Evolutionary conservation across 2,797 vertebrate species (phyloP).

Genomic region (Nasua narica): DNA sequence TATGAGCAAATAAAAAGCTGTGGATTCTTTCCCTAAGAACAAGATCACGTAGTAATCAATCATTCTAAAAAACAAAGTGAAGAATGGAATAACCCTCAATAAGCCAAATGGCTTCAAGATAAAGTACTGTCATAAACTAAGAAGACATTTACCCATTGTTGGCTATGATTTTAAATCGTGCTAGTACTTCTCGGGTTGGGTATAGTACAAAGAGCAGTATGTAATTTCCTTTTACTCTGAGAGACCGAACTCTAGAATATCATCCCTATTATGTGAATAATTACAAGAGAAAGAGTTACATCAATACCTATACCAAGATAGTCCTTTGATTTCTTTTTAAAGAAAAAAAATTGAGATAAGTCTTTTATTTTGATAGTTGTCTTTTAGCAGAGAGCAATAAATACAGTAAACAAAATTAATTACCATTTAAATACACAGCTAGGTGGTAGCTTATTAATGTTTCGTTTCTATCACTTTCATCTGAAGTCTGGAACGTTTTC

Average conservation of each 20-base stretch:
- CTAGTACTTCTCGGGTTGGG: background rate
- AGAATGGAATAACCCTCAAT: background rate
- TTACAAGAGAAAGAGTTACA: background rate
- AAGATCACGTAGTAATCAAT: background rate
- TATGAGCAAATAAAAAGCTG: background rate
- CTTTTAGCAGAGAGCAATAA: slow-evolving; percentile 10
- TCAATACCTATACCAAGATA: background rate
- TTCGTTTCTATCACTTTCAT: background rate
- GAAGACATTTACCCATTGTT: background rate
- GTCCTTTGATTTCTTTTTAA: background rate
- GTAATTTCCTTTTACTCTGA: background rate
- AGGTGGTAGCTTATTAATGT: background rate
- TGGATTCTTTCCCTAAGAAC: background rate
- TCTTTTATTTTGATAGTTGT: background rate
- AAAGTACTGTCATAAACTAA: background rate
- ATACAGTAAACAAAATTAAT: background rate
- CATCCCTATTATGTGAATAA: background rate
- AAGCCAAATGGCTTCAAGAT: background rate
- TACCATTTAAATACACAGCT: background rate
- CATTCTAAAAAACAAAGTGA: background rate
- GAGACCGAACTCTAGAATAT: background rate
- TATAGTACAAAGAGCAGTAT: background rate
- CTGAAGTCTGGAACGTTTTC: background rate
- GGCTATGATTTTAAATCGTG: background rate
- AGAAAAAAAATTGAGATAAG: background rate